Percentiles rank a stretch among this genome's conserved stretches.
These are phyloP conservation scores for Batillaria attramentaria DNA, from an alignment of 1,140 invertebrate species.

Conservation along the genomic window DNA sequence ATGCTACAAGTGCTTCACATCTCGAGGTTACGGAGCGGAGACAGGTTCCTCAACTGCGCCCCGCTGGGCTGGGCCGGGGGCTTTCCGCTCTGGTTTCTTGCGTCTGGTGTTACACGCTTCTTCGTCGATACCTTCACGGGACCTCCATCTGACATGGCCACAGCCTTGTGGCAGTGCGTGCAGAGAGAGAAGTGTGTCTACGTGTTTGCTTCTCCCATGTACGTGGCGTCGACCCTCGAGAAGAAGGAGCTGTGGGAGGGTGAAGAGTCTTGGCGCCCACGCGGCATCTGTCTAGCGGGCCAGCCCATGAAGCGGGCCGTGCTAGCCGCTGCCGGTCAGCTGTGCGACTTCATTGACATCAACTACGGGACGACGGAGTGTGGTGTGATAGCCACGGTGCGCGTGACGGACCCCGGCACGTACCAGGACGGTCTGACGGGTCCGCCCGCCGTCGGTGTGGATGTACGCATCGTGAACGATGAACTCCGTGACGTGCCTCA, in stretches of 20 bases:
- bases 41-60: conserved; percentile 36
- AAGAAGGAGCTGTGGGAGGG: conserved; percentile 26
- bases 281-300: conserved; percentile 35
- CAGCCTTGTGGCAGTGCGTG: conserved; percentile 35
- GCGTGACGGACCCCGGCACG: conserved; percentile 16
- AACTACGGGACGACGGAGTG: conserved; percentile 45
- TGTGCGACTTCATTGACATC: conserved; percentile 35
- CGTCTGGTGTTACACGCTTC: conserved; percentile 33
- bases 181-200: conserved; percentile 33
- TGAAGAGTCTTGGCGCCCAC: conserved; percentile 22
- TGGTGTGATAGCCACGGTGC: conserved; percentile 33
- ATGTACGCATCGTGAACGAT: conserved; percentile 35
- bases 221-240: conserved; percentile 23
- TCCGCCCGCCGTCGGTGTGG: conserved; percentile 29
- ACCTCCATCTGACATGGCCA: conserved; percentile 16
- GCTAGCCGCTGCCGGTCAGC: not conserved
- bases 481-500: conserved; percentile 24
- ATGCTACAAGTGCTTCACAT: conserved; percentile 36
- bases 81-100: conserved; percentile 42
- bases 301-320: conserved; percentile 38
- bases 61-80: conserved; percentile 44
- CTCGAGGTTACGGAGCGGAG: conserved; percentile 22
- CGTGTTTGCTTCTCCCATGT: conserved; percentile 35
- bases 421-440: conserved; percentile 34
- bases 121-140: conserved; percentile 37